These are phyloP conservation scores for Rhagoletis zephyria DNA, from an alignment of 1,140 invertebrate genomes.

Conservation along the genomic window DNA sequence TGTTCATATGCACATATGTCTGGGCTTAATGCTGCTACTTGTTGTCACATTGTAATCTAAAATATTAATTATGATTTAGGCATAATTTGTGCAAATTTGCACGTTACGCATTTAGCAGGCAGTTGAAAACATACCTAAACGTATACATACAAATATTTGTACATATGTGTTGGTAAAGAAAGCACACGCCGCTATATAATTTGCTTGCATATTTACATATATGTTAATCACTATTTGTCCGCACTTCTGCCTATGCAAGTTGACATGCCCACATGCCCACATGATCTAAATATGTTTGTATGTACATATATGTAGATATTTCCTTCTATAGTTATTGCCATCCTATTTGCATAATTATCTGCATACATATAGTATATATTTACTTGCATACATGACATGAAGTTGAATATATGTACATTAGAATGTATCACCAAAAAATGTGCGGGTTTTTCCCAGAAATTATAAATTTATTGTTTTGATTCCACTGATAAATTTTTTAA, in stretches of 20 bases:
- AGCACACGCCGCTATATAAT: background rate
- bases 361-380: background rate
- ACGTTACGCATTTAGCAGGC: background rate
- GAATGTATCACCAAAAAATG: background rate
- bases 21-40: background rate
- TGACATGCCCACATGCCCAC: too few species aligned
- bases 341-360: background rate
- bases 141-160: background rate
- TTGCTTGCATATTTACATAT: background rate
- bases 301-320: background rate
- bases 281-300: background rate
- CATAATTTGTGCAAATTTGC: slow-evolving; percentile 18
- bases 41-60: background rate
- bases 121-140: background rate
- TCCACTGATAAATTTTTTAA: too few species aligned
- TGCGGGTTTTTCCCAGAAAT: too few species aligned
- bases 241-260: background rate
- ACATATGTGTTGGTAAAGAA: background rate
- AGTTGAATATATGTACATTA: background rate
- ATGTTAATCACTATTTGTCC: slow-evolving; percentile 33
- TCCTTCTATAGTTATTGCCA: background rate
- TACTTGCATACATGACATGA: background rate
- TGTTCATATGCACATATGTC: too few species aligned
- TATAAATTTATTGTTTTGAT: too few species aligned
- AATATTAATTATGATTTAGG: slow-evolving; percentile 36